Conservation (phyloP, 2,113 vertebrate genomes). For the Microcebus griseorufus region DNA sequence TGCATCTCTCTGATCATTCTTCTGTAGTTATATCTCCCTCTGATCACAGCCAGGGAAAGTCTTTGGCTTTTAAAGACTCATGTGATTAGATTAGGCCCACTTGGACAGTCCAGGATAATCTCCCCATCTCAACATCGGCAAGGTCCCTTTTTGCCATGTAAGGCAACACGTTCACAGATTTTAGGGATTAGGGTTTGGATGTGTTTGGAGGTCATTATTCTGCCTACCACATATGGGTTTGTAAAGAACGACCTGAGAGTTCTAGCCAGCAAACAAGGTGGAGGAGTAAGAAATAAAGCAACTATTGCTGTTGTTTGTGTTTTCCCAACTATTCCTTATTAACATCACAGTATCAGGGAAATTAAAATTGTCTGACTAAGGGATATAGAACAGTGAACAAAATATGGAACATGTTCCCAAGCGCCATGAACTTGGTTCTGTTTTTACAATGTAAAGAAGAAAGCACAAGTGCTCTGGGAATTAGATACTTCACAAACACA, state of each 20-base stretch:
- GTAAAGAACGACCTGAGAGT: not conserved
- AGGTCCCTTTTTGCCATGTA: constrained; percentile 49
- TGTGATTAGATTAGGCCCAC: constrained; percentile 57
- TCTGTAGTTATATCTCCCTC: constrained; percentile 30
- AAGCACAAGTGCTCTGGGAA: not conserved
- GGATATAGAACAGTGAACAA: not conserved
- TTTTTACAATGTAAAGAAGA: not conserved
- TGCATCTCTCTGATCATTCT: constrained; percentile 43
- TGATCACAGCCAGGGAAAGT: constrained; percentile 42
- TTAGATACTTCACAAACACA: not conserved
- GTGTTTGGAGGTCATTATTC: not conserved
- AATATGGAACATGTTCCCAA: not conserved
- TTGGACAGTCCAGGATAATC: constrained; percentile 18
- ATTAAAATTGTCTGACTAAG: constrained; percentile 3
- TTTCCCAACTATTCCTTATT: not conserved
- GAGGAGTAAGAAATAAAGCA: not conserved
- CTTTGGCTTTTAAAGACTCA: constrained; percentile 41
- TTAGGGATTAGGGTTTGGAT: not conserved
- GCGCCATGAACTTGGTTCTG: not conserved
- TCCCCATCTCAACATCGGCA: not conserved
- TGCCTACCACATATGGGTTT: not conserved
- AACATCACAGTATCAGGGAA: not conserved
- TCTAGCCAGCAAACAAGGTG: not conserved
- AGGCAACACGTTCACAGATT: constrained; percentile 23
- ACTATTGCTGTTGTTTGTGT: not conserved